Evolutionary conservation across 2,888 invertebrate species (phyloP).

Genomic region (Merodon equestris): DNA sequence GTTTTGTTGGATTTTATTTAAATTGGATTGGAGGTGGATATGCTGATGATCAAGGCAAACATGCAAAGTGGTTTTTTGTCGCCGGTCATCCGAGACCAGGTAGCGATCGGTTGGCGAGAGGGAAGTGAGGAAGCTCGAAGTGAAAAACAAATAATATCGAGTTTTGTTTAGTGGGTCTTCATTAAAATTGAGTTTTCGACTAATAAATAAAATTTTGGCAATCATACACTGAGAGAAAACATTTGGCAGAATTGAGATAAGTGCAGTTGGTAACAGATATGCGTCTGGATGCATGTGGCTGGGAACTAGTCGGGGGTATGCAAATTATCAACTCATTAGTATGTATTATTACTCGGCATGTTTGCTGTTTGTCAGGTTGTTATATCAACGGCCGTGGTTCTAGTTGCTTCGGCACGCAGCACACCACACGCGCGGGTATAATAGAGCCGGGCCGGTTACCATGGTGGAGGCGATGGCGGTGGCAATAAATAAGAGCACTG

Average conservation of each 20-base stretch:
- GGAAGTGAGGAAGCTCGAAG: slow-evolving; percentile 11
- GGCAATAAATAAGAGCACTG: slow-evolving; percentile 63
- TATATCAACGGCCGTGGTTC: no score
- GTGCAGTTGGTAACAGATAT: not conserved
- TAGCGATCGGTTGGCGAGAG: no score
- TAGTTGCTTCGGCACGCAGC: slow-evolving; percentile 13
- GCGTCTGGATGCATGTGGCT: not conserved
- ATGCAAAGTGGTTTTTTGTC: slow-evolving; percentile 74
- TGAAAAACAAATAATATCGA: slow-evolving; percentile 19
- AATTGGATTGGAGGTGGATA: slow-evolving; percentile 75
- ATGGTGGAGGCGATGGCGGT: slow-evolving; percentile 30
- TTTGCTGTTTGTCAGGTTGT: not conserved
- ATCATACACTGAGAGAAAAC: slow-evolving; percentile 2
- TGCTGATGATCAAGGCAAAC: slow-evolving; percentile 69
- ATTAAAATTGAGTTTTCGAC: slow-evolving; percentile 46
- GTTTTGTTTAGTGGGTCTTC: slow-evolving; percentile 12
- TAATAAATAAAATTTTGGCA: slow-evolving; percentile 32
- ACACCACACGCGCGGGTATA: not conserved
- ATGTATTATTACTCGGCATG: slow-evolving; percentile 24
- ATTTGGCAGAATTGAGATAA: not conserved
- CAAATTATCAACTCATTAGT: slow-evolving; percentile 35
- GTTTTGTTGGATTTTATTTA: slow-evolving; percentile 79
- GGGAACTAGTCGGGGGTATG: not conserved
- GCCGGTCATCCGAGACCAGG: no score
- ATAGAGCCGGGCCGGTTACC: not conserved